phyloP scores from a whole-genome alignment of 2,113 vertebrate species.

The Rhegmatorhina hoffmannsi region DNA sequence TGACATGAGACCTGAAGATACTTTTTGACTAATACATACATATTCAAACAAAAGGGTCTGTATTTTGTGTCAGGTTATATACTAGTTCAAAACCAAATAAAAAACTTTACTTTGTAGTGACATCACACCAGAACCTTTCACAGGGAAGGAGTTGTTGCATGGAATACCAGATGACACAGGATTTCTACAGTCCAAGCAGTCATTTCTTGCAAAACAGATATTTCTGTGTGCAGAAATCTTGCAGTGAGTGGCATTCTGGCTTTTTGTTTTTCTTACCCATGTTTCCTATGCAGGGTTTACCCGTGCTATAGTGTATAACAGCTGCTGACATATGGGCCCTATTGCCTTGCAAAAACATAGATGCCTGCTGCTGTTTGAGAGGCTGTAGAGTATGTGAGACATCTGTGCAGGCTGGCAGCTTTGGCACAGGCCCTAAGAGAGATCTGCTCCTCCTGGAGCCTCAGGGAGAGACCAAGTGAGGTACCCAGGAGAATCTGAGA shows the following conservation, averaged over 20 bases:
- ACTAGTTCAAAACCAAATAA: background rate
- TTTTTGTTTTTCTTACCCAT: background rate
- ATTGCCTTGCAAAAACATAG: background rate
- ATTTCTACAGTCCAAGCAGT: background rate
- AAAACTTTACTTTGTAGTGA: background rate
- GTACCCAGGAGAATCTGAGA: background rate
- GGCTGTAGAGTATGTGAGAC: background rate
- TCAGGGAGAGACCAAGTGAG: background rate
- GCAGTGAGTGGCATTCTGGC: background rate
- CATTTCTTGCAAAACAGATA: background rate
- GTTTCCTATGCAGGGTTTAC: background rate
- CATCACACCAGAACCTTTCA: background rate
- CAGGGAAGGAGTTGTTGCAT: background rate
- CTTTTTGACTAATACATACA: background rate
- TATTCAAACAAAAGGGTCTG: background rate
- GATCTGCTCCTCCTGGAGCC: background rate
- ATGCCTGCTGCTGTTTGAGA: background rate
- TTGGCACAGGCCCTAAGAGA: background rate
- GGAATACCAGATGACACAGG: background rate
- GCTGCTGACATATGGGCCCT: background rate
- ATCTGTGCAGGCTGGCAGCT: conserved; percentile 10
- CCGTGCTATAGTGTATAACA: background rate
- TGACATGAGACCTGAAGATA: background rate
- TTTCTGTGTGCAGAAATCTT: background rate
- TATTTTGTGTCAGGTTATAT: background rate